Base-by-base conservation (phyloP, 1,140 invertebrate genomes). In the Camponotus pennsylvanicus region DNA sequence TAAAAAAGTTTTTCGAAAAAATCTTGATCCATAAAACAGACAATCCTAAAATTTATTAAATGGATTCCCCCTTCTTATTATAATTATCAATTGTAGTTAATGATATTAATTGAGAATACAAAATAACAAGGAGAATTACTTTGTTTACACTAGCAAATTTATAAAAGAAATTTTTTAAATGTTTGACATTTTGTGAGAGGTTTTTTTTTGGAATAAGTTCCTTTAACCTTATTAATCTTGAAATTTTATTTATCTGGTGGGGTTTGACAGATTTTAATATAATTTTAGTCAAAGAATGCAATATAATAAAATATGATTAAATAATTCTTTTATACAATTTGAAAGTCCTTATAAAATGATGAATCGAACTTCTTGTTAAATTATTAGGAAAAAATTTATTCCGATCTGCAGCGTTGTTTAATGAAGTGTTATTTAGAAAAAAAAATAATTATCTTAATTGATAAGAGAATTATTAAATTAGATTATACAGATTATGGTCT, bases 101-200 rank as follows among this genome's bases (percentile, higher is more conserved):
- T 5, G 37, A 76, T 59, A 4, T 77, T 42, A 21, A 13, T 76
- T 59, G 32, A 13, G 1, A 59, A 76, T 59, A 76, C 13, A 40
- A 59, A 18, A 21, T 59, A 59, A 76, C 4, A 5, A 76, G 42
- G 7, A 42, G 42, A 71, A 71, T 71, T 27, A 27, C 4, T 21
- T 76, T 76, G 73, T 61, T 59, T 76, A 61, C 2, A 32, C 55
- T 40, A 21, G 15, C 3, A 40, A 42, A 59, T 75, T 59, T 57
- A 52, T 75, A 6, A 11, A 75, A 59, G 61, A 76, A 61, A 76
- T n/a, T 76, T 76, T 76, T 76, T 5, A 61, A 76, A 0, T 4
- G 21, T 61, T 61, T 76, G 13, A 37, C 27, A 40, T 59, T 76
- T 76, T 27, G 37, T 40, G n/a, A 32, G 11, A 59, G 27, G 27